Conservation (phyloP, 2,113 vertebrate genomes). For the Holacanthus passer region DNA sequence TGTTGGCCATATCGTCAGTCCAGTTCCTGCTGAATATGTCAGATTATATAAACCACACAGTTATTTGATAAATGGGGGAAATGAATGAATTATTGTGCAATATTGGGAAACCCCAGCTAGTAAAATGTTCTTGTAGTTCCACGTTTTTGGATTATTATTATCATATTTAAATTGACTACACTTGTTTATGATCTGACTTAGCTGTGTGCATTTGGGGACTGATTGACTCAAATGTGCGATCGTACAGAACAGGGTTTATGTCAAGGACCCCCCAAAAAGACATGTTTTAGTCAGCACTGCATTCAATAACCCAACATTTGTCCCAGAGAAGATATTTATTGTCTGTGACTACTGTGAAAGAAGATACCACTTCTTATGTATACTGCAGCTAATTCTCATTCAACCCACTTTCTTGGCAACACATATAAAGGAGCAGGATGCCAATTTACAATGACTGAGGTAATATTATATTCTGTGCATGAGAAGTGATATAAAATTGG, state of each 20-base stretch:
- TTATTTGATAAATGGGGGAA: background rate
- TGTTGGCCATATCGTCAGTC: background rate
- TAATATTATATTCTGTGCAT: background rate
- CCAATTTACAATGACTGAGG: background rate
- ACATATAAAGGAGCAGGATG: background rate
- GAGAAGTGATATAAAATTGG: background rate
- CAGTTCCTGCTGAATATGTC: background rate
- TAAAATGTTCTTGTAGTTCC: background rate
- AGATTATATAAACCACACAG: background rate
- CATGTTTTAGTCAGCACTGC: background rate
- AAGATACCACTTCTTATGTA: background rate
- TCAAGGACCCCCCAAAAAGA: background rate
- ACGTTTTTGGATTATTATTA: background rate
- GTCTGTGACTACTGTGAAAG: background rate
- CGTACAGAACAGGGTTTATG: background rate
- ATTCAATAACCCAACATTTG: background rate
- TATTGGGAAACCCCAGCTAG: constrained; percentile 8
- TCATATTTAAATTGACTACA: background rate
- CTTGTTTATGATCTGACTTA: background rate
- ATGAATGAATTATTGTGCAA: background rate
- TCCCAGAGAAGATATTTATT: background rate
- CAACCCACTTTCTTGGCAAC: background rate
- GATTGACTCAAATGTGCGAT: background rate
- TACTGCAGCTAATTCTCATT: background rate
- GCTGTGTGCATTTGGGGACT: background rate